Conservation (phyloP, 2,888 invertebrate species). For the Eledone cirrhosa region DNA sequence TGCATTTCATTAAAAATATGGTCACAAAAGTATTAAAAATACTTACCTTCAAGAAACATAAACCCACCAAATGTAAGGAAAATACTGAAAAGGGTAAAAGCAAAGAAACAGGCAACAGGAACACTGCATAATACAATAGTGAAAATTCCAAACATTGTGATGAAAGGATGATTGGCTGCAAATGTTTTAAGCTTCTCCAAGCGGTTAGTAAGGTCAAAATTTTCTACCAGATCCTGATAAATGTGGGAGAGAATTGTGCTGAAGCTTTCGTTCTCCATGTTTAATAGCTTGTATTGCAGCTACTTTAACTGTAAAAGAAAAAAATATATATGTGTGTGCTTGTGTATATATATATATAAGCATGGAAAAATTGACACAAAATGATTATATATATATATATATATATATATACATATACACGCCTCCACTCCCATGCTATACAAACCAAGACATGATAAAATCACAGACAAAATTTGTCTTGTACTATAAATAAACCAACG, state of each 20-base stretch:
- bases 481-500: no score
- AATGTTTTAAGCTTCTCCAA: conserved; percentile 40
- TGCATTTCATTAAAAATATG: no score
- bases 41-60: conserved; percentile 53
- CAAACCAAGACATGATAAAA: no score
- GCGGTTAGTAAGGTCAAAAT: conserved; percentile 44
- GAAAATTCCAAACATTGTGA: conserved; percentile 45
- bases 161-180: conserved; percentile 47
- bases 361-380: no score
- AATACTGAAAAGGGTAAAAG: conserved; percentile 46
- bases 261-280: conserved; percentile 15
- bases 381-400: no score
- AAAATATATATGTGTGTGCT: no score
- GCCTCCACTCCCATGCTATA: no score
- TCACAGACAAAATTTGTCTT: no score
- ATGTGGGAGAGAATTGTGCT: background rate
- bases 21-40: background rate
- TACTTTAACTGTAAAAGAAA: no score
- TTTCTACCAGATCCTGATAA: conserved; percentile 36
- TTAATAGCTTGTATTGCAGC: no score
- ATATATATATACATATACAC: no score
- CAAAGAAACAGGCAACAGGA: conserved; percentile 48
- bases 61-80: conserved; percentile 48
- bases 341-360: no score
- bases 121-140: conserved; percentile 49